phyloP scores from a whole-genome alignment of 2,888 invertebrate species.

The Terebella lapidaria region DNA sequence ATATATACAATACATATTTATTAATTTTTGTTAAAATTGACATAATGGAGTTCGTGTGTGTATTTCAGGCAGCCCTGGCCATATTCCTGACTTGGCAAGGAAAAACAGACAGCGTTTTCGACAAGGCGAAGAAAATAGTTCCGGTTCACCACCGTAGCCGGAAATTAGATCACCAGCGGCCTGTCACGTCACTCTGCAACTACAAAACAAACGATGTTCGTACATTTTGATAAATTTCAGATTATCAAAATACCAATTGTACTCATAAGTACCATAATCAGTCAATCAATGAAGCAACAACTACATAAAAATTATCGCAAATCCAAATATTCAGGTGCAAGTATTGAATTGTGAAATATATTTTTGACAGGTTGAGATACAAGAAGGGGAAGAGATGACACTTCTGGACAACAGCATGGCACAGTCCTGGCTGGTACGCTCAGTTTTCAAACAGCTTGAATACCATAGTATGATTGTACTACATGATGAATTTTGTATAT shows the following conservation, averaged over 20 bases:
- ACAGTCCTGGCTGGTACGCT: conserved; percentile 40
- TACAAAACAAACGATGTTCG: conserved; percentile 40
- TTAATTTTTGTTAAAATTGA: no score
- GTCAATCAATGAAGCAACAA: no score
- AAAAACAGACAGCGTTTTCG: conserved; percentile 40
- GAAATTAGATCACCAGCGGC: conserved; percentile 31
- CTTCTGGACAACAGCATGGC: conserved; percentile 43
- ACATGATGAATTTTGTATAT: no score
- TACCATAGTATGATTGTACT: no score
- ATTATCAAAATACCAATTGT: background rate
- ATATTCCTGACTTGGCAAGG: conserved; percentile 49
- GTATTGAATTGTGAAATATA: background rate
- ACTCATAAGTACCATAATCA: background rate
- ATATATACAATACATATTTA: no score
- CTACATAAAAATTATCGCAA: no score
- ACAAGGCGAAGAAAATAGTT: conserved; percentile 37
- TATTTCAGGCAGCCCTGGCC: conserved; percentile 41
- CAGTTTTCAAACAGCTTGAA: no score
- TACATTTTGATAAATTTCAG: no score
- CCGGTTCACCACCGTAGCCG: conserved; percentile 38
- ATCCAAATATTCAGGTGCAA: no score
- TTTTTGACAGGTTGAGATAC: conserved; percentile 37
- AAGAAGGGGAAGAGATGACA: conserved; percentile 44
- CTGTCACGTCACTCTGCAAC: conserved; percentile 36
- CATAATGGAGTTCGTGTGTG: no score